These are phyloP conservation scores for Porites evermanni DNA, from an alignment of 92 coral and sea anemone genomes.

Conservation along the genomic window DNA sequence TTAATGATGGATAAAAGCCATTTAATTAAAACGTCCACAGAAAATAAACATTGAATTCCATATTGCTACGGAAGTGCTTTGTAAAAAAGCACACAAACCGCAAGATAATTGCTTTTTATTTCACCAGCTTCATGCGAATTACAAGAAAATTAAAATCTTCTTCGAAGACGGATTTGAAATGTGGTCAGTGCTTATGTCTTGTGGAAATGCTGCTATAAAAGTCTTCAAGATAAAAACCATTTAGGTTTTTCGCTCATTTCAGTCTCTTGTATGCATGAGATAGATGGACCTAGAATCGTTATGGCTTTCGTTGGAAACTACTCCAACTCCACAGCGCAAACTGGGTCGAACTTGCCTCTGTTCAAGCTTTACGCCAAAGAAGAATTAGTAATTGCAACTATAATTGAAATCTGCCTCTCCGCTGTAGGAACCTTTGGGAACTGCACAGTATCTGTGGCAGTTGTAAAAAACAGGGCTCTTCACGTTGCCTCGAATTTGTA, in stretches of 20 bases:
- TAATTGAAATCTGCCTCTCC: conserved; percentile 65
- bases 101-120: neutral
- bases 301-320: neutral
- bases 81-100: neutral
- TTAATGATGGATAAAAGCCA: neutral
- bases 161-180: too few species aligned
- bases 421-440: conserved; percentile 72
- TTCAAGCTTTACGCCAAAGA: neutral
- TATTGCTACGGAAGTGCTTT: neutral
- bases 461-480: conserved; percentile 63
- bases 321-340: neutral
- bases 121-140: neutral
- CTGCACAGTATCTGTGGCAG: conserved; percentile 67
- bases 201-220: neutral
- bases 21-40: neutral
- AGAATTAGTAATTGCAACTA: conserved; percentile 63
- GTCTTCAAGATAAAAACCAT: neutral
- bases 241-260: neutral
- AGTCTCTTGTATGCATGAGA: too few species aligned
- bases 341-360: neutral
- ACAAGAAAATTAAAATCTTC: too few species aligned
- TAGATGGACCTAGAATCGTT: too few species aligned
- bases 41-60: neutral
- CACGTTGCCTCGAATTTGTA: conserved; percentile 79
- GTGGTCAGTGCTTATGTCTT: too few species aligned